A percentile compares a stretch with the other conserved stretches of the same genome.
These are phyloP conservation scores for Drosophila bipectinata DNA, from an alignment of 1,140 invertebrate genomes.

Conservation along the genomic window DNA sequence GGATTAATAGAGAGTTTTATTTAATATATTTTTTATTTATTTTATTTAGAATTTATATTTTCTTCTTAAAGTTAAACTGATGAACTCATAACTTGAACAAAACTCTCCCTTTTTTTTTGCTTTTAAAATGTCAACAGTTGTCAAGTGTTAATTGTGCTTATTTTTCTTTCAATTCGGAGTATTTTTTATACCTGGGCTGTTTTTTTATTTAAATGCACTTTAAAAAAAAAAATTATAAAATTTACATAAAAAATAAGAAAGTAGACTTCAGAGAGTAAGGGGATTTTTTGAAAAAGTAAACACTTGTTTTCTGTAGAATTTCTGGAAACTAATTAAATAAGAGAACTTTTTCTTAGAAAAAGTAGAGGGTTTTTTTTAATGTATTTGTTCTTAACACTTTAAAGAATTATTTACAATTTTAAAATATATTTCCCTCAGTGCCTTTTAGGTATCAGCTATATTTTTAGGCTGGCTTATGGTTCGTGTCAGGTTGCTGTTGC, in stretches of 20 bases:
- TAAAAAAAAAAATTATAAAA: background rate
- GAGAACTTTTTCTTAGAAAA: no score
- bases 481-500: constrained; percentile 28
- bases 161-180: constrained; percentile 12
- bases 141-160: constrained; percentile 56
- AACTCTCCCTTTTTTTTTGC: background rate
- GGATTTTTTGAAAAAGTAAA: background rate
- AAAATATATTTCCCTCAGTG: background rate
- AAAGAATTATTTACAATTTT: background rate
- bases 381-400: background rate
- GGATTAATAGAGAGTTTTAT: background rate
- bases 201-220: background rate
- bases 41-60: background rate
- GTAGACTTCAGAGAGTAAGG: background rate
- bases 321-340: no score
- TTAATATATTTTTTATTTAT: background rate
- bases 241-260: background rate
- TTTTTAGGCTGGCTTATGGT: constrained; percentile 17
- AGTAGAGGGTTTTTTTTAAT: no score
- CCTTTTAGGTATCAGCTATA: background rate
- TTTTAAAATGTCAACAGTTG: constrained; percentile 25
- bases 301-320: no score
- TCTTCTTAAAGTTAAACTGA: background rate
- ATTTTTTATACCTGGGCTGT: constrained; percentile 3
- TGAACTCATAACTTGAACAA: constrained; percentile 16